Evolutionary conservation across 2,113 vertebrate genomes (phyloP), one percentile per base, ranked within the genome.

Genomic region (Chaetura pelagica): DNA sequence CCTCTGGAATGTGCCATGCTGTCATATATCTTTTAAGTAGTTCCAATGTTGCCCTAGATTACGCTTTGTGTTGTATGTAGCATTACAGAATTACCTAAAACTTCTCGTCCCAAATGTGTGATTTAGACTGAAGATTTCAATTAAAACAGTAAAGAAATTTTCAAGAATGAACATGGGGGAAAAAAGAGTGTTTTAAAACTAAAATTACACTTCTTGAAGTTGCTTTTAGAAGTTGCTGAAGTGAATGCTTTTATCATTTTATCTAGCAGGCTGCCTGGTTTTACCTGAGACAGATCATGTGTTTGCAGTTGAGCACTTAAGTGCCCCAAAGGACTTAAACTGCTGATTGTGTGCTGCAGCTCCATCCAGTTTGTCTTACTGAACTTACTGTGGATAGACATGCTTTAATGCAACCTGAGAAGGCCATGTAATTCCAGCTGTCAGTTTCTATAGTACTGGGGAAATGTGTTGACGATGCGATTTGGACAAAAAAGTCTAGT

Each of bases 361-460:
- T 52, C 61, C 20, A 29, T 42, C 35, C 42, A 27, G 0, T 55
- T 78, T 81, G 42, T 49, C 19, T 46, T 27, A 11, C 1, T 63
- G 76, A 18, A 15, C 12, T 54, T 52, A 17, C 0, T 0, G 0
- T 16, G 34, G 9, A 16, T 49, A 18, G 32, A 13, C 7, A 6
- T 71, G 29, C 27, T 62, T 34, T 63, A 34, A 15, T 48, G 29
- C 27, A 74, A 1, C 52, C 9, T 27, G 48, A 79, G 58, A 73
- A 66, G 61, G 34, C 29, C 12, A 1, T 30, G 22, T 34, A 19
- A 23, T 88, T 64, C 18, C 18, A 57, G 15, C 49, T 80, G 13
- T 0, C 2, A 4, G 17, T 55, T 71, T 87, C 42, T 55, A 27
- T 88, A 48, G 16, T 5, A 64, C 19, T 80, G 68, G 24, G 21